Evolutionary conservation across 2,113 vertebrate species (phyloP).

Genomic region (Hyaena hyaena): DNA sequence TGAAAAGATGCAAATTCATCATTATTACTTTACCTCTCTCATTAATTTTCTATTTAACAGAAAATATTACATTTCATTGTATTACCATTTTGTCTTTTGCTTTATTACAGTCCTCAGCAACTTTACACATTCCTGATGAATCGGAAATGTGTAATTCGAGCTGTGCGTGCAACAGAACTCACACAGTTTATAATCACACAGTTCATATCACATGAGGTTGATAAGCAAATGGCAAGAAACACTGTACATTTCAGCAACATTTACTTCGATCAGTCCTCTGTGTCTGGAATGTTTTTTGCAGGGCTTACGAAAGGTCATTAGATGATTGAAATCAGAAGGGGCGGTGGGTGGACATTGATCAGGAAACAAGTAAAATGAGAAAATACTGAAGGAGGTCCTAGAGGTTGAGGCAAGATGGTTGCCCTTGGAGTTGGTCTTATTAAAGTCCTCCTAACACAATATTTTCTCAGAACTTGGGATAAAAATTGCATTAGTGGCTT

Average conservation of each 20-base stretch:
- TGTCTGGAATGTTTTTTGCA: not conserved
- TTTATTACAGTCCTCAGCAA: constrained; percentile 38
- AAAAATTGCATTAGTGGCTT: constrained; percentile 57
- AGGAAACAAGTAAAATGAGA: not conserved
- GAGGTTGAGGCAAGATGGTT: not conserved
- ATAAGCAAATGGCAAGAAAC: not conserved
- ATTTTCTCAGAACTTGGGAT: constrained; percentile 57
- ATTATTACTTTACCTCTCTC: not conserved
- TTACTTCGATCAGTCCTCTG: not conserved
- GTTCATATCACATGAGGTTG: not conserved
- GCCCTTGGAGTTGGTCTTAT: not conserved
- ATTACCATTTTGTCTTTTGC: constrained; percentile 22
- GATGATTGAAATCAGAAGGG: not conserved
- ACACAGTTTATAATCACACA: not conserved
- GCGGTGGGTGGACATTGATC: not conserved
- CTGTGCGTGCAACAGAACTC: not conserved
- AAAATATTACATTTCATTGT: constrained; percentile 41
- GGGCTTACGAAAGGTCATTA: not conserved
- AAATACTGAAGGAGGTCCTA: not conserved
- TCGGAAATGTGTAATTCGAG: constrained; percentile 11
- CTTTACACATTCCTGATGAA: constrained; percentile 26
- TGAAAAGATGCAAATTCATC: constrained; percentile 59
- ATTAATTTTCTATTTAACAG: constrained; percentile 53
- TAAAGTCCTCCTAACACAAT: not conserved
- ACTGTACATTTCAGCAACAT: not conserved